Evolutionary conservation across 2,797 vertebrate genomes (phyloP).

Genomic region (Myotis vivesi): DNA sequence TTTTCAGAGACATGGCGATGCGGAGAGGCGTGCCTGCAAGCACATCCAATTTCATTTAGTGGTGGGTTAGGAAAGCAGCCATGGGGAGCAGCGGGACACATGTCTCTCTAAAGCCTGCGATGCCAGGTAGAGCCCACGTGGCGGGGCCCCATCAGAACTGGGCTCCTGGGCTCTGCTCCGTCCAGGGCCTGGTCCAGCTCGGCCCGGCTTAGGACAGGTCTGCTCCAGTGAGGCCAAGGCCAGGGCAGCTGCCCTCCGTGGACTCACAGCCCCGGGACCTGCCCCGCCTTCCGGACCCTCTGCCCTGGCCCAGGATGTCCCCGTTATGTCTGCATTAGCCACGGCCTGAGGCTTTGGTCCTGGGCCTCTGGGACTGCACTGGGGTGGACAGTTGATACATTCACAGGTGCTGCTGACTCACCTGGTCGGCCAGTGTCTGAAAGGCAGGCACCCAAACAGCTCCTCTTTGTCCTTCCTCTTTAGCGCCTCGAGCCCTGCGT

Average conservation of each 20-base stretch:
- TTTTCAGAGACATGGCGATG: background rate
- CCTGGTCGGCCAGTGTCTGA: background rate
- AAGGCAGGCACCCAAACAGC: background rate
- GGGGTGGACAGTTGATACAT: fast-evolving
- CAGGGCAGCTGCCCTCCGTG: background rate
- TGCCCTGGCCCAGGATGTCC: fast-evolving
- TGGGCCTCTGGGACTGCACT: background rate
- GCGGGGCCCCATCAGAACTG: background rate
- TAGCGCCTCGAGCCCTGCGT: background rate
- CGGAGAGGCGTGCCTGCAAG: background rate
- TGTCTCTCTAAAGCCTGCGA: background rate
- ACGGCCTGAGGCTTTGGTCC: background rate
- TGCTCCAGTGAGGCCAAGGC: background rate
- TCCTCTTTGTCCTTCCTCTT: background rate
- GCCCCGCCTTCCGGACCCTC: background rate
- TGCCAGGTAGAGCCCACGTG: background rate
- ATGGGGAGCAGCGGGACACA: fast-evolving
- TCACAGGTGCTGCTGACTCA: background rate
- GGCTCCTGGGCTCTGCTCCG: background rate
- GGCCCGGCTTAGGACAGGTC: background rate
- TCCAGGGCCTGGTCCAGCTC: background rate
- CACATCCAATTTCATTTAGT: fast-evolving
- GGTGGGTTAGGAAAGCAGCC: background rate
- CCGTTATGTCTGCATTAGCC: fast-evolving
- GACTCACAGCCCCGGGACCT: background rate